A percentile compares a stretch with the other conserved stretches of the same genome.
These are phyloP conservation scores for Mormyrops boulengeri DNA, from an alignment of 2,797 vertebrate species.

Conservation along the genomic window DNA sequence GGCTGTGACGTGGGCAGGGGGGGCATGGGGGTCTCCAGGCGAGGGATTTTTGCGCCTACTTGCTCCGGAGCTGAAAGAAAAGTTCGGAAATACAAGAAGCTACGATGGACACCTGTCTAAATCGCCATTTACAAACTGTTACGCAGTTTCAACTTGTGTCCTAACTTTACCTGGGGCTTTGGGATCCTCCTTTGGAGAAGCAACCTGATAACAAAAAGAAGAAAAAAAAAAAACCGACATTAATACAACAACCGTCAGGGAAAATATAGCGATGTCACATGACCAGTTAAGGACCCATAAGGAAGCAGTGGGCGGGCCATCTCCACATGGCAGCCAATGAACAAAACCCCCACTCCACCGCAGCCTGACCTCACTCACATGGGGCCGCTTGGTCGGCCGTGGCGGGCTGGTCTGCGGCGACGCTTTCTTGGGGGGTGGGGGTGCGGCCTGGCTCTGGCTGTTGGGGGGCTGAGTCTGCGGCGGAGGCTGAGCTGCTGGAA, in stretches of 20 bases:
- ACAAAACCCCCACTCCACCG: background rate
- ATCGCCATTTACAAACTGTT: background rate
- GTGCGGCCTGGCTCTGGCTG: constrained; percentile 32
- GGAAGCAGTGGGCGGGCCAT: background rate
- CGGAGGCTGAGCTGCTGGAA: constrained; percentile 43
- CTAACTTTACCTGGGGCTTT: constrained; percentile 73
- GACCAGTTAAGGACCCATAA: background rate
- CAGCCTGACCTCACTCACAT: constrained; percentile 60
- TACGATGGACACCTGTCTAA: background rate
- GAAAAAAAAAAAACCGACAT: background rate
- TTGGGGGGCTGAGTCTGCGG: constrained; percentile 19
- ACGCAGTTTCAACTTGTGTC: background rate
- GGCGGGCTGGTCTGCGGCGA: constrained; percentile 88
- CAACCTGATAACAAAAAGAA: constrained; percentile 53
- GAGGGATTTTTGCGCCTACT: constrained; percentile 82
- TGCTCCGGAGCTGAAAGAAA: constrained; percentile 66
- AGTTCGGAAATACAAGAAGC: background rate
- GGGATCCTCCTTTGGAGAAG: constrained; percentile 89
- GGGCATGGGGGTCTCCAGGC: constrained; percentile 85
- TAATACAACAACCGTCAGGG: background rate
- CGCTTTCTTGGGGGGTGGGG: constrained; percentile 78
- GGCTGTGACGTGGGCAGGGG: constrained; percentile 80
- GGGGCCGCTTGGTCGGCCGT: constrained; percentile 78
- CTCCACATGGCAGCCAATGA: background rate
- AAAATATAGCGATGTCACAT: background rate